Conservation (phyloP, 1,140 invertebrate genomes). For the Drosophila bipectinata region DNA sequence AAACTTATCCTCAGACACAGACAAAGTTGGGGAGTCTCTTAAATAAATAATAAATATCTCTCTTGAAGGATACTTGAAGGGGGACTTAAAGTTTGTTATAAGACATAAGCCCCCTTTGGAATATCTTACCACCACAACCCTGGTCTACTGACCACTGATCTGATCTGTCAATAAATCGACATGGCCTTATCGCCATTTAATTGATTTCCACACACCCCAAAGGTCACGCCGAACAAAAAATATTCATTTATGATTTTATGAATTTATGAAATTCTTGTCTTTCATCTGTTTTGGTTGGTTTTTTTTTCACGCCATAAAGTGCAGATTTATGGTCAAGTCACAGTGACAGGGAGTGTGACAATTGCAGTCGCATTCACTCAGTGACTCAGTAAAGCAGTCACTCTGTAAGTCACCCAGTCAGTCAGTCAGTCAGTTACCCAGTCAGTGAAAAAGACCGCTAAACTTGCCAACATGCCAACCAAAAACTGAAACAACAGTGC, state of each 20-base stretch:
- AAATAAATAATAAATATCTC: too few relatives aligned
- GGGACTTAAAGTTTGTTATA: too few relatives aligned
- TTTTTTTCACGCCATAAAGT: conserved; percentile 17
- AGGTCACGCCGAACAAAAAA: conserved; percentile 38
- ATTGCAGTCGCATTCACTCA: conserved; percentile 48
- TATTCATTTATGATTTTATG: conserved; percentile 18
- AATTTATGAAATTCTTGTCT: conserved; percentile 3
- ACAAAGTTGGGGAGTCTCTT: not conserved
- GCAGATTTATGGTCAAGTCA: conserved; percentile 40
- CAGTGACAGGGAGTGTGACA: conserved; percentile 52
- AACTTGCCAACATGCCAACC: conserved; percentile 42
- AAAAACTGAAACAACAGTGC: conserved; percentile 24
- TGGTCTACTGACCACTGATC: conserved; percentile 10
- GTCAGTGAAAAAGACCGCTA: conserved; percentile 26
- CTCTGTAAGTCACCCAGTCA: conserved; percentile 18
- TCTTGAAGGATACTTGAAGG: too few relatives aligned
- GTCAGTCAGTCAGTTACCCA: conserved; percentile 5
- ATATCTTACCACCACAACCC: not conserved
- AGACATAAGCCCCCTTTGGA: not conserved
- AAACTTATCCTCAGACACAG: conserved; percentile 14
- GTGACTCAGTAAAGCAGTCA: conserved; percentile 42
- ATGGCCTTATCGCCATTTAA: conserved; percentile 64
- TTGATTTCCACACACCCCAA: conserved; percentile 66
- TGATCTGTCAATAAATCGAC: conserved; percentile 54
- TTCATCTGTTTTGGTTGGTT: not conserved